phyloP scores from a whole-genome alignment of 2,888 invertebrate species.

The Eugnorisma glareosa region DNA sequence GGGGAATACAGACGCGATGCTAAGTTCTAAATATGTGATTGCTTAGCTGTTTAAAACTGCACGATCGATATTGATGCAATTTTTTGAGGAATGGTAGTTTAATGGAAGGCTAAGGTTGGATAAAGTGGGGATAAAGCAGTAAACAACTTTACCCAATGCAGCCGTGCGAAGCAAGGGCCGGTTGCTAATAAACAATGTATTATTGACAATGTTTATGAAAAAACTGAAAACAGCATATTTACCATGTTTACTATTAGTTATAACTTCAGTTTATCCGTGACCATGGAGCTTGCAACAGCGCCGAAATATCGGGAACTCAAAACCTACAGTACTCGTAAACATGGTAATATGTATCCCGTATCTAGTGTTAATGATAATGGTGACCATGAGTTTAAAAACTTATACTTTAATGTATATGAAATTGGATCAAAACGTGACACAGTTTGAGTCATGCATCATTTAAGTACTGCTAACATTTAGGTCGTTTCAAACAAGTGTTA shows the following conservation, averaged over 20 bases:
- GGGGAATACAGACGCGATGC: too few relatives aligned
- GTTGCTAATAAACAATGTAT: not conserved
- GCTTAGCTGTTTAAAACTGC: not conserved
- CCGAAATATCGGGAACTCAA: too few relatives aligned
- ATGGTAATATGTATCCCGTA: too few relatives aligned
- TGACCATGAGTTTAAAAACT: too few relatives aligned
- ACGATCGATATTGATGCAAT: not conserved
- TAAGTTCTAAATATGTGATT: not conserved
- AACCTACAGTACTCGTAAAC: too few relatives aligned
- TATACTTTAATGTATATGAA: too few relatives aligned
- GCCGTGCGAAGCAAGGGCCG: not conserved
- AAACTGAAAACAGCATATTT: too few relatives aligned
- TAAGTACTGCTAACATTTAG: not conserved
- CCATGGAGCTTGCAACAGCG: too few relatives aligned
- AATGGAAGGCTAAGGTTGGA: not conserved
- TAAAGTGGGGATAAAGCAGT: not conserved
- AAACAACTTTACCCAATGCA: not conserved
- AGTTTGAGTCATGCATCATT: not conserved
- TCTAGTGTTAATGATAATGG: too few relatives aligned
- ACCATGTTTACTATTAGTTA: too few relatives aligned
- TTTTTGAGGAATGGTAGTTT: not conserved
- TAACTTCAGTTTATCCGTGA: too few relatives aligned
- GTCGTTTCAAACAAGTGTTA: not conserved
- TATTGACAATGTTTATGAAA: not conserved
- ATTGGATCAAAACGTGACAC: not conserved